These are phyloP conservation scores for Amblyjoppa fuscipennis DNA, from an alignment of 2,888 invertebrate genomes.

Conservation along the genomic window DNA sequence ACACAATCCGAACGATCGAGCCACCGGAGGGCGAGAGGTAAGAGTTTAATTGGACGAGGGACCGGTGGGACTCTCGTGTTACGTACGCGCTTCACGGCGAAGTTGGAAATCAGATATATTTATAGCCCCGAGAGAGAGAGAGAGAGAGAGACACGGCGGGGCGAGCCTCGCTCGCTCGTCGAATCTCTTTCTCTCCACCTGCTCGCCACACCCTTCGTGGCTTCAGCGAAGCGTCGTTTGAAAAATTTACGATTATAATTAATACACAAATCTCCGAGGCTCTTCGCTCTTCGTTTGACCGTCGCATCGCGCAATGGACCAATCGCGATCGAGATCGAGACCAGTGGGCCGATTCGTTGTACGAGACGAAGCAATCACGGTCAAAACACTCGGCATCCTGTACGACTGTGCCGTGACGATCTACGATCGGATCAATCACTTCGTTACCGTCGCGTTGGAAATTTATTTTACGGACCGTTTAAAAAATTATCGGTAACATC, in stretches of 20 bases:
- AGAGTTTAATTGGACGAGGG: slow-evolving; percentile 40
- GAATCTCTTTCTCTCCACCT: neutral
- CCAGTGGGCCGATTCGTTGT: neutral
- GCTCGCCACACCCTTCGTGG: slow-evolving; percentile 63
- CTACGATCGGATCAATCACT: neutral
- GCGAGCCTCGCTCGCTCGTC: neutral
- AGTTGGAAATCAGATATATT: slow-evolving; percentile 41
- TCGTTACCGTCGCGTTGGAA: neutral
- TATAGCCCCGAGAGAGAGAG: neutral
- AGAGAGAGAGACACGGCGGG: neutral
- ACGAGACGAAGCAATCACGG: neutral
- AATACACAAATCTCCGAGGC: neutral
- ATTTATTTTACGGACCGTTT: no score
- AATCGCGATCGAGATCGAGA: neutral
- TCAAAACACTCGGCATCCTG: no score
- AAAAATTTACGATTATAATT: slow-evolving; percentile 6
- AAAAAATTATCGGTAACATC: no score
- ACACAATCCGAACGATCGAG: slow-evolving; percentile 2
- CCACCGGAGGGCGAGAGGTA: neutral
- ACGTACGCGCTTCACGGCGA: neutral
- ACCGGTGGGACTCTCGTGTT: slow-evolving; percentile 4
- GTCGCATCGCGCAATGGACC: neutral
- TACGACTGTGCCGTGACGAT: neutral
- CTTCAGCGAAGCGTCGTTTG: slow-evolving; percentile 39
- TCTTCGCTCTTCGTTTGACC: neutral